A percentile compares a stretch with the other conserved stretches of the same genome.
These are phyloP conservation scores for Synodontis membranacea DNA, from an alignment of 2,113 vertebrate species.

Conservation along the genomic window DNA sequence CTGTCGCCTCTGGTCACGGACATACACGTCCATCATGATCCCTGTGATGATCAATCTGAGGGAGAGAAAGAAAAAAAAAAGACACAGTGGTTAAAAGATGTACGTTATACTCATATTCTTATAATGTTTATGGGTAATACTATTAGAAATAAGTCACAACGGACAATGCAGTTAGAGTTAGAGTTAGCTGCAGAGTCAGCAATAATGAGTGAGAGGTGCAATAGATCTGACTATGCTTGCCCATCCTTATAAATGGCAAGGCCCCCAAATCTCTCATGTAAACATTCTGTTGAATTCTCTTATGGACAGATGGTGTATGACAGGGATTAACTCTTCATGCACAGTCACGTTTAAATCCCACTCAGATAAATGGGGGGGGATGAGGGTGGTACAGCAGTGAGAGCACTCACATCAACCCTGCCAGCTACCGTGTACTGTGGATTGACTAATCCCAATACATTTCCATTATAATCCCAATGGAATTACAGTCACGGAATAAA, in stretches of 20 bases:
- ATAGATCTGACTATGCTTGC: neutral
- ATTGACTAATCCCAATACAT: conserved; percentile 45
- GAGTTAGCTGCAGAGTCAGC: neutral
- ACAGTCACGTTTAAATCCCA: conserved; percentile 42
- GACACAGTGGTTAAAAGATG: neutral
- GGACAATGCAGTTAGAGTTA: neutral
- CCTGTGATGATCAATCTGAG: conserved; percentile 31
- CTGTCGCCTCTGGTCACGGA: conserved; percentile 15
- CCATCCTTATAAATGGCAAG: neutral
- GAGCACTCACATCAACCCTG: neutral
- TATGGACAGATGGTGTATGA: neutral
- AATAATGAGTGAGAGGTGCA: neutral
- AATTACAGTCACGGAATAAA: conserved; percentile 43
- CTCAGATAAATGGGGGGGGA: neutral
- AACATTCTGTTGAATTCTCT: neutral
- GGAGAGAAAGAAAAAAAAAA: neutral
- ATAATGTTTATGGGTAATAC: neutral
- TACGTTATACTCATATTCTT: neutral
- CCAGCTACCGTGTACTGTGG: conserved; percentile 13
- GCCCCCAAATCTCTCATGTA: neutral
- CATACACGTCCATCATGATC: neutral
- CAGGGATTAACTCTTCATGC: conserved; percentile 41
- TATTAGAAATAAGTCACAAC: neutral
- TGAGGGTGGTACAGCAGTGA: neutral
- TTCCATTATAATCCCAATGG: conserved; percentile 42